Base-by-base conservation (phyloP, 1,140 invertebrate genomes). In the Ceratosolen solmsi region DNA sequence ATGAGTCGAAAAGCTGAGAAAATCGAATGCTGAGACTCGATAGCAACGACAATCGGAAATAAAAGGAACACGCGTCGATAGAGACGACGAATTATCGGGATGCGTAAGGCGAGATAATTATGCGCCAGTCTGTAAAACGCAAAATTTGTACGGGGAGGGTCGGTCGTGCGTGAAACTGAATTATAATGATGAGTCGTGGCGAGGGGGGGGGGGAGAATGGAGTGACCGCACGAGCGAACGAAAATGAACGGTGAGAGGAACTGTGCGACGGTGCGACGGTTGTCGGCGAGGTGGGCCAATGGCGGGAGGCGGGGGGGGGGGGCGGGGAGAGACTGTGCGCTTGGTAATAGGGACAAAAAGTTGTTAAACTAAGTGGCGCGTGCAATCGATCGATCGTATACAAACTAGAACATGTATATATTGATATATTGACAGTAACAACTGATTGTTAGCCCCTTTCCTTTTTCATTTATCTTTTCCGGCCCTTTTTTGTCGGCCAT, bases 301-400 rank as follows among this genome's bases (percentile, higher is more conserved):
- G n/a, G 51, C 41, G 36, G 38, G n/a, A 54, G 9, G 38, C 0
- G 51, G 54, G 1, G 20, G 8, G 36, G 41, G 60, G 4, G 27
- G 33, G 4, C 20, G 38, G 25, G 13, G 51, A 41, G 63, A 68
- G 68, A 60, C 46, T 49, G 74, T 27, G 27, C 60, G 58, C 1
- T 13, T 1, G 27, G 0, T 22, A 68, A 68, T 51, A 68, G 20
- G 27, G 46, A 54, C 60, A 78, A 78, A 78, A 63, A 9, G 30
- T 2, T 30, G 9, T 15, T 30, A 27, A 68, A 20, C 8, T 25
- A 78, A 65, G 46, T 76, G 74, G 38, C 58, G 63, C 30, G 63
- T 78, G 60, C 63, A 54, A 68, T 78, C 63, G 60, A 51, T 78
- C 63, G 63, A 25, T 78, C 36, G 63, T 33, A 9, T 38, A 68